Base-by-base conservation (phyloP, 2,113 vertebrate species). In the Climacteris rufus region DNA sequence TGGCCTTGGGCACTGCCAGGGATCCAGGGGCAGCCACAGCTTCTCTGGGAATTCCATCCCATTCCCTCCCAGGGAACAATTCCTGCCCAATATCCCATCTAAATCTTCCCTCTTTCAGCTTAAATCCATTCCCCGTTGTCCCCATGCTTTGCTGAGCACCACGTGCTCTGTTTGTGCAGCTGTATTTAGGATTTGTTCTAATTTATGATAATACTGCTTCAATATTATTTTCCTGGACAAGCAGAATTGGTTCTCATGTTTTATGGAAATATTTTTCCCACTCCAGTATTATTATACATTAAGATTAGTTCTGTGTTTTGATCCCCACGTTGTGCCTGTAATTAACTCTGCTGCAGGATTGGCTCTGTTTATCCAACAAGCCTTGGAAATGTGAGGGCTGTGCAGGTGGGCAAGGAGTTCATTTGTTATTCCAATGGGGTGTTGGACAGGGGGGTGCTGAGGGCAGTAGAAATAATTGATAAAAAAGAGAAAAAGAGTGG, bases 271-370 rank as follows among this genome's bases (percentile, higher is more conserved):
- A 15, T 44, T 82, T 84, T 60, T 17, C 42, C 17, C 50, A 9
- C 78, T 39, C 35, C 7, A 6, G 24, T 2, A 0, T 49, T 52
- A 2, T 16, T 22, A 6, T 1, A 1, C 10, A 2, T 9, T 2
- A 39, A 13, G 50, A 61, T n/a, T 20, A 16, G 47, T 16, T 47
- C 19, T 9, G 21, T 13, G 3, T 28, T 89, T 76, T 49, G 57
- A 59, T 37, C 60, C 20, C 4, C 3, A 6, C 30, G 47, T 25
- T 70, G n/a, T 28, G 81, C 10, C 42, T 66, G 68, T 10, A 20
- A 44, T 44, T 45, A 70, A 44, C 31, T 84, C 78, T 19, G 65
- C 68, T 82, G 59, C 9, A 2, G 78, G 5, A 60, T 49, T 53
- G 6, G n/a, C 20, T 39, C 50, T 33, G 27, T n/a, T 77, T 39